Evolutionary conservation across 64 coral and sea anemone genomes (phyloP), one percentile per base, ranked within the genome.

Genomic region (Porites lutea): DNA sequence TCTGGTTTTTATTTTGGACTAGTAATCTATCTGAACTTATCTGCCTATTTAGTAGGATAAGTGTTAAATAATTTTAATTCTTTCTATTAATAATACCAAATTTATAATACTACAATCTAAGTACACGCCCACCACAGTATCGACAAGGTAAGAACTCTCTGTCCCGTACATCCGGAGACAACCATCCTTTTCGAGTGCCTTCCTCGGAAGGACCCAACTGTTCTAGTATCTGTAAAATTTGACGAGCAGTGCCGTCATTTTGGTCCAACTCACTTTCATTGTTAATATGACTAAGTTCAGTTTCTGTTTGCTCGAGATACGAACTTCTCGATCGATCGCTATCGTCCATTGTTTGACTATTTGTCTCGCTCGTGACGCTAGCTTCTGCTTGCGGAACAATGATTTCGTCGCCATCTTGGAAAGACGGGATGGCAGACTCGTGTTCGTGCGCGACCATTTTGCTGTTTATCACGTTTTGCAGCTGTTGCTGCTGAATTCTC

Each of bases 71-170:
- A 62, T 81, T 8, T 81, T 62, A 81, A 81, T 62, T 81, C 61
- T 46, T 45, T 45, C n/a, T 23, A 62, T 10, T 71, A 14, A 61
- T 81, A 14, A 46, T 63, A 64, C 58, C 58, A 81, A 47, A 81
- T 64, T 81, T 46, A 46, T 81, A 61, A 67, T 8, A 52, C 63
- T 84, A 93, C 64, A 93, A 72, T 71, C 79, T 79, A 6, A 94
- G 78, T 16, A 94, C 68, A 55, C 88, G 74, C 13, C 68, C 68
- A 46, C 67, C 80, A 47, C 95, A 97, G 46, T 77, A 81, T 16
- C 92, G 66, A 78, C 95, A 97, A 2, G 95, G 95, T 23, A 91
- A 70, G 55, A 94, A 97, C 59, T 97, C 92, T 52, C 89, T 89
- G 52, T 45, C 83, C 49, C 68, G 87, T 62, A 86, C 79, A 65